Conservation (phyloP, 2,888 invertebrate genomes). For the Glaucopsyche alexis region DNA sequence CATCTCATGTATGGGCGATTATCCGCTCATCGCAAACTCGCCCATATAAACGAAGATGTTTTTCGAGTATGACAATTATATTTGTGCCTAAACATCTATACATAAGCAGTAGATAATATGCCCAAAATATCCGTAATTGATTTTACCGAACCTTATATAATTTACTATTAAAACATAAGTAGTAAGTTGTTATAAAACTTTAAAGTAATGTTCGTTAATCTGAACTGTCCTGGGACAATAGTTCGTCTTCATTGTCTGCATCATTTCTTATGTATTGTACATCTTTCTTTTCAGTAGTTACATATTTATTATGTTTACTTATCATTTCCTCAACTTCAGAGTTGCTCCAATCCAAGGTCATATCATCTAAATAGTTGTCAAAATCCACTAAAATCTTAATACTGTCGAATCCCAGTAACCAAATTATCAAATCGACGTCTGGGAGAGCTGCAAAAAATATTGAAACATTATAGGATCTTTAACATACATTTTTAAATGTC, state of each 20-base stretch:
- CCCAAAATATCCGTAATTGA: no score
- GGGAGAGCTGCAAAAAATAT: slow-evolving; percentile 6
- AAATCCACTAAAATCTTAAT: slow-evolving; percentile 94
- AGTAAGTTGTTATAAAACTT: no score
- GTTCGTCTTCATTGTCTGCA: slow-evolving; percentile 12
- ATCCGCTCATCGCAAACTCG: no score
- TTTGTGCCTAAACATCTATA: no score
- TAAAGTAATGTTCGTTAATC: not conserved
- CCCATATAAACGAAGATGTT: no score
- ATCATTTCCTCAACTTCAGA: slow-evolving; percentile 67
- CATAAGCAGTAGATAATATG: no score
- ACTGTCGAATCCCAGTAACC: slow-evolving; percentile 82
- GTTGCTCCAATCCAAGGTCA: slow-evolving; percentile 94
- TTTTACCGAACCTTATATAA: no score
- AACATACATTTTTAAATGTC: no score
- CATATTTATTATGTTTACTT: slow-evolving; percentile 33
- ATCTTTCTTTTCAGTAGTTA: not conserved
- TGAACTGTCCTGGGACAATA: slow-evolving; percentile 4
- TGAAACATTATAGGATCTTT: no score
- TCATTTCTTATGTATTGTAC: slow-evolving; percentile 6
- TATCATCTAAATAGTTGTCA: slow-evolving; percentile 97
- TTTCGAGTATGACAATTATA: no score
- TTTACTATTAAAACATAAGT: no score
- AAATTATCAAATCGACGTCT: not conserved
- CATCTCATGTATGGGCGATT: no score